A percentile compares a stretch with the other conserved stretches of the same genome.
Evolutionary conservation across 2,113 vertebrate species (phyloP).

Genomic region (Perca schrenkii): DNA sequence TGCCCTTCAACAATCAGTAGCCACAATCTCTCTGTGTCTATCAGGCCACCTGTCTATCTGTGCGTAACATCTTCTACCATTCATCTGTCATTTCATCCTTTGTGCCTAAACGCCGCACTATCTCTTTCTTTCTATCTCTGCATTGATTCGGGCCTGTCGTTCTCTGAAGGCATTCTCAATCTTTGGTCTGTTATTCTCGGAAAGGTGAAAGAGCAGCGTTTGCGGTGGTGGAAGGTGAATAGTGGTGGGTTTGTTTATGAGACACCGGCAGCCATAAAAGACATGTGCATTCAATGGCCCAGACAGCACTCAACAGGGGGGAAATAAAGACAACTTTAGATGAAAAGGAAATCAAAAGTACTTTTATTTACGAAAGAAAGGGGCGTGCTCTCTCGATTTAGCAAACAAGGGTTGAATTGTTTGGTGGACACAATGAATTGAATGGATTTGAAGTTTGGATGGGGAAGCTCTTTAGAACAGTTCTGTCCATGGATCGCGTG

Average conservation of each 20-base stretch:
- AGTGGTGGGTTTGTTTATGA: slow-evolving; percentile 50
- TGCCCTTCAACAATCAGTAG: slow-evolving; percentile 72
- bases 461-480: slow-evolving; percentile 37
- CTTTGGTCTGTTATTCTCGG: slow-evolving; percentile 50
- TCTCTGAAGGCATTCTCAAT: slow-evolving; percentile 57
- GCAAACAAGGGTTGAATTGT: slow-evolving; percentile 26
- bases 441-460: slow-evolving; percentile 38
- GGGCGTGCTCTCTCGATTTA: slow-evolving; percentile 19
- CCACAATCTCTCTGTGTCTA: slow-evolving; percentile 55
- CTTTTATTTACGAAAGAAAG: slow-evolving; percentile 27
- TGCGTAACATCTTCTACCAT: slow-evolving; percentile 61
- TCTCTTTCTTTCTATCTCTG: slow-evolving; percentile 58
- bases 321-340: slow-evolving; percentile 36
- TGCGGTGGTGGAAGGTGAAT: slow-evolving; percentile 43
- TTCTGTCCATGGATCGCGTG: slow-evolving; percentile 51
- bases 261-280: slow-evolving; percentile 40
- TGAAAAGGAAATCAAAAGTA: slow-evolving; percentile 54
- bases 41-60: slow-evolving; percentile 64
- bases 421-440: slow-evolving; percentile 9
- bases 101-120: slow-evolving; percentile 57
- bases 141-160: slow-evolving; percentile 47
- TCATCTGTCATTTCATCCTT: slow-evolving; percentile 66
- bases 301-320: background rate
- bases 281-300: slow-evolving; percentile 1
- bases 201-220: slow-evolving; percentile 44